Base-by-base conservation (phyloP, 2,113 vertebrate genomes). In the Trogon melanurus region DNA sequence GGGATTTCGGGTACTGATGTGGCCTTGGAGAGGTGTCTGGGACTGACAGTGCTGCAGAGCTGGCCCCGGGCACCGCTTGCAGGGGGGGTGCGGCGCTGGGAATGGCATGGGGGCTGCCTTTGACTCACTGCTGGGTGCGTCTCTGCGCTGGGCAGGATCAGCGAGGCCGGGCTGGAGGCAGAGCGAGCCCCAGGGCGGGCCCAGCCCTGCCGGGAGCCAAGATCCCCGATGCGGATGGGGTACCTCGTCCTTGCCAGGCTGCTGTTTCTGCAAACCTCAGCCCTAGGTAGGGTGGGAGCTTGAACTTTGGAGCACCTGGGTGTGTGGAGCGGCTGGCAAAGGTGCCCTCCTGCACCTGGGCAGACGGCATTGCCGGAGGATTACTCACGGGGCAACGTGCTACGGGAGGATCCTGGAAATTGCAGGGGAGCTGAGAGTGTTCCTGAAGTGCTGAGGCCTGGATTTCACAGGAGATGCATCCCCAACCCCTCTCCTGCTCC, bases 291-390 rank as follows among this genome's bases (percentile, higher is more conserved):
- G 94, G 91, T 58, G 93, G 91, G 73, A 89, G 44, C 86, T 16
- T 94, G 94, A 78, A 85, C 93, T 97, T 87, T 61, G 89, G 86
- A 92, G 84, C 84, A 32, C 21, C 62, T 50, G 91, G 91, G 80
- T 27, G 69, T 79, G 72, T 0, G 0, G 67, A 73, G 60, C 16
- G 3, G 87, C 62, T 75, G 87, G 56, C 6, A 4, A 50, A 65
- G 71, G 36, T 4, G 3, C 22, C 61, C 32, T 85, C 92, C 79
- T 54, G 44, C 56, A 47, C 36, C 44, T 2, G 57, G 60, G 89
- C 47, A 62, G 34, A 41, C 2, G 0, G 71, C 74, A 58, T 57
- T 85, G 81, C 81, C 1, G 0, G 64, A 10, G 76, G 44, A 44
- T 94, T 80, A 75, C 29, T 95, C 92, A 84, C 0, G 3, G 57